phyloP scores from a whole-genome alignment of 2,888 invertebrate genomes.

The Rhopalosiphum nymphaeae region DNA sequence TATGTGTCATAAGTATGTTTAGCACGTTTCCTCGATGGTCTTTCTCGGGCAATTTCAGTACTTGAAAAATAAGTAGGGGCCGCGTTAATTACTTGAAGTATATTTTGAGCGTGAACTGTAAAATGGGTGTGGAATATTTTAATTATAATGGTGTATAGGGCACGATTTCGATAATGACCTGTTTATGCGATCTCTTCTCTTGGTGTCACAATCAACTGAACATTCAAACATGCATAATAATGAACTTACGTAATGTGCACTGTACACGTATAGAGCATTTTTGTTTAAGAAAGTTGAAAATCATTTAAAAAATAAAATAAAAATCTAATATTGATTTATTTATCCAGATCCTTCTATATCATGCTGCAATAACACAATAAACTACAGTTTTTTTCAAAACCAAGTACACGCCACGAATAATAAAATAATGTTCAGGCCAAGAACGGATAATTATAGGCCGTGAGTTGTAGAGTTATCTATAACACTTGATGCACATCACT shows the following conservation, averaged over 20 bases:
- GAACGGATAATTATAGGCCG: too few species aligned
- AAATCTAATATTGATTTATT: background rate
- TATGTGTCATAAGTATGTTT: conserved; percentile 29
- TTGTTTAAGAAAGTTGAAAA: background rate
- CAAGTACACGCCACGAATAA: background rate
- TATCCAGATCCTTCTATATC: background rate
- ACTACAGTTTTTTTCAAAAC: background rate
- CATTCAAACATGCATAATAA: conserved; percentile 6
- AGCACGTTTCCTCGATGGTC: conserved; percentile 10
- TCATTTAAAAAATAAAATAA: background rate
- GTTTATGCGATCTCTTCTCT: conserved; percentile 1
- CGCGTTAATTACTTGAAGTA: conserved; percentile 36
- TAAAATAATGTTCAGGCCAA: too few species aligned
- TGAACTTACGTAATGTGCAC: background rate
- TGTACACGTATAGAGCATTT: background rate
- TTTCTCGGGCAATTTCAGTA: background rate
- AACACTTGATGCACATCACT: too few species aligned
- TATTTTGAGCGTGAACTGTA: conserved; percentile 28
- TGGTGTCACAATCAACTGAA: conserved; percentile 28
- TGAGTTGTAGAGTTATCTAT: too few species aligned
- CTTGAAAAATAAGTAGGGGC: conserved; percentile 21
- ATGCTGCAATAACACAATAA: background rate
- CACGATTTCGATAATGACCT: background rate
- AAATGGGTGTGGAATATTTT: conserved; percentile 43
- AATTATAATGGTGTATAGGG: background rate